Evolutionary conservation across 2,797 vertebrate genomes (phyloP).

Genomic region (Eremophila alpestris): DNA sequence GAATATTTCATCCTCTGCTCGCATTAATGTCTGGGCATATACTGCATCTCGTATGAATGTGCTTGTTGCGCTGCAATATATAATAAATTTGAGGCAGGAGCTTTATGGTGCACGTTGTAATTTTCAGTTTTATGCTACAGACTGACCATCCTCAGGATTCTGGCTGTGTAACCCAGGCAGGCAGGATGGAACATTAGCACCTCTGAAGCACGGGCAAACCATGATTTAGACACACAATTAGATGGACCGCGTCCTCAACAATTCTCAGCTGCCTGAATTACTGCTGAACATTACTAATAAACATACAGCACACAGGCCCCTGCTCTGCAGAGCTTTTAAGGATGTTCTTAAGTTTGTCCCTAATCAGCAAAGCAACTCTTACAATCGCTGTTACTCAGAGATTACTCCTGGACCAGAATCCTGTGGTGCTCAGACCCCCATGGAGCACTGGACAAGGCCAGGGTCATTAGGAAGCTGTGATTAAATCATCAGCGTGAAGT

Average conservation of each 20-base stretch:
- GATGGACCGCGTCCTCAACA: slow-evolving; percentile 15
- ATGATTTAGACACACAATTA: slow-evolving; percentile 54
- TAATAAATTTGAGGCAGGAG: slow-evolving; percentile 55
- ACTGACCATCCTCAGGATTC: slow-evolving; percentile 53
- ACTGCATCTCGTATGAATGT: slow-evolving; percentile 58
- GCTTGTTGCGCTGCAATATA: slow-evolving; percentile 59
- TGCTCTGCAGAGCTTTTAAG: slow-evolving; percentile 33
- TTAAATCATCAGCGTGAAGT: background rate
- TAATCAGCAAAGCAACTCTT: slow-evolving; percentile 26
- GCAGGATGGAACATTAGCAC: background rate
- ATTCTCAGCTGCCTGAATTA: slow-evolving; percentile 21
- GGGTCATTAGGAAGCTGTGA: background rate
- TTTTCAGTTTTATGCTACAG: slow-evolving; percentile 59
- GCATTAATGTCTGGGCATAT: slow-evolving; percentile 52
- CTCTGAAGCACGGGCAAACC: background rate
- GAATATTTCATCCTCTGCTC: slow-evolving; percentile 50
- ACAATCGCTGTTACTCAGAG: background rate
- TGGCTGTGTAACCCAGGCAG: background rate
- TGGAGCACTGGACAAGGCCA: background rate
- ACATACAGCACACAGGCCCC: background rate
- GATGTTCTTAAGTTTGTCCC: slow-evolving; percentile 10
- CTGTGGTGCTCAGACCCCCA: background rate
- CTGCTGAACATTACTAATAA: slow-evolving; percentile 25
- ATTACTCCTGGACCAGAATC: background rate
- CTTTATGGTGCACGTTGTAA: slow-evolving; percentile 52